Percentiles rank a stretch among this genome's conserved stretches.
phyloP scores from a whole-genome alignment of 2,888 invertebrate species.

The Nymphalis polychloros region DNA sequence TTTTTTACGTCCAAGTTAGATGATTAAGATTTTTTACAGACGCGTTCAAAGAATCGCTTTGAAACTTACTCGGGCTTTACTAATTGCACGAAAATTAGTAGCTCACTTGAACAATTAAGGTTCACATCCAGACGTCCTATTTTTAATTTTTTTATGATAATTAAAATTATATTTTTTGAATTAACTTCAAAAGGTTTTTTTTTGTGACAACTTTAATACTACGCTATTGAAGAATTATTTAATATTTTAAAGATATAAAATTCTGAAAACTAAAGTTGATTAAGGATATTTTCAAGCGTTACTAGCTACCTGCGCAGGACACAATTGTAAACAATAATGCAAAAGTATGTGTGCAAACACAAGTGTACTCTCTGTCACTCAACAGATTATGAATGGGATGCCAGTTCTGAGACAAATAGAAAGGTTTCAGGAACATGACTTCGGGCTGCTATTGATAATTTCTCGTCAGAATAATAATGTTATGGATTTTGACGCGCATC shows the following conservation, averaged over 20 bases:
- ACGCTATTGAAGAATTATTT: background rate
- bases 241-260: background rate
- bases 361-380: too few relatives aligned
- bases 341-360: too few relatives aligned
- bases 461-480: too few relatives aligned
- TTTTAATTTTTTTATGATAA: constrained; percentile 31
- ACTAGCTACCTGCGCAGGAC: too few relatives aligned
- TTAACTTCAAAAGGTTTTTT: constrained; percentile 2
- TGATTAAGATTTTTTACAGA: constrained; percentile 67
- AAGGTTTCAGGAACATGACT: too few relatives aligned
- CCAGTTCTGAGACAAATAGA: too few relatives aligned
- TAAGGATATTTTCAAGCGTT: background rate
- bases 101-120: constrained; percentile 66
- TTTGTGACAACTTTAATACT: constrained; percentile 1
- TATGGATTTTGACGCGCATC: too few relatives aligned
- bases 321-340: too few relatives aligned
- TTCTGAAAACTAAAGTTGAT: too few relatives aligned
- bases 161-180: constrained; percentile 26
- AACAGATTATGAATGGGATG: too few relatives aligned
- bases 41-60: constrained; percentile 57
- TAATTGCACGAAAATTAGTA: constrained; percentile 76
- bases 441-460: too few relatives aligned
- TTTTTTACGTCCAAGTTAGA: constrained; percentile 66
- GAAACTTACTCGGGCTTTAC: constrained; percentile 57
- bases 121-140: constrained; percentile 33